A percentile compares a stretch with the other conserved stretches of the same genome.
phyloP scores from a whole-genome alignment of 2,113 vertebrate genomes.

The Corydoras sp. region DNA sequence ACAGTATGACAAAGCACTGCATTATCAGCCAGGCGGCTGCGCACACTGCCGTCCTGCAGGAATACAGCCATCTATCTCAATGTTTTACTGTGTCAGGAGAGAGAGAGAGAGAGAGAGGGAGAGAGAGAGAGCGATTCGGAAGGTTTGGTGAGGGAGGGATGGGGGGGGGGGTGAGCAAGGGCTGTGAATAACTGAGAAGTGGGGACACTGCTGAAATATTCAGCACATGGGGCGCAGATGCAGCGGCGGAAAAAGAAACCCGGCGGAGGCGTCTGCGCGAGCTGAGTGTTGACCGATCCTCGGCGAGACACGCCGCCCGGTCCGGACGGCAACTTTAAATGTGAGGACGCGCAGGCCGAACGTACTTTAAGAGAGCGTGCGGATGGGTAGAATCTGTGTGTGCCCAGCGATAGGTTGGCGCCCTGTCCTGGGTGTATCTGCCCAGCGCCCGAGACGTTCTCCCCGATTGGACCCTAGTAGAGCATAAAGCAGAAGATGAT shows the following conservation, averaged over 20 bases:
- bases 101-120: neutral
- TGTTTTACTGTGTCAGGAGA: slow-evolving; percentile 38
- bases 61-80: slow-evolving; percentile 44
- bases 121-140: too few relatives aligned
- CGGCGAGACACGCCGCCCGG: too few relatives aligned
- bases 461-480: too few relatives aligned
- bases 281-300: neutral
- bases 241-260: slow-evolving; percentile 17
- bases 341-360: too few relatives aligned
- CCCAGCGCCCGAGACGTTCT: too few relatives aligned
- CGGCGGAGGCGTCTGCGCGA: neutral
- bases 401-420: too few relatives aligned
- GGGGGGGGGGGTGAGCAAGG: neutral
- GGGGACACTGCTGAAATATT: slow-evolving; percentile 41
- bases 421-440: too few relatives aligned
- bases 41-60: slow-evolving; percentile 36
- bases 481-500: too few relatives aligned
- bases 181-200: slow-evolving; percentile 32
- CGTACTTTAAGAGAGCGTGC: too few relatives aligned
- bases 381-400: too few relatives aligned
- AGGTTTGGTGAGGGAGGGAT: neutral
- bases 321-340: too few relatives aligned
- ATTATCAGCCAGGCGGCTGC: slow-evolving; percentile 38
- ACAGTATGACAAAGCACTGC: slow-evolving; percentile 42
- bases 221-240: slow-evolving; percentile 36